Conservation (phyloP, 2,113 vertebrate genomes). For the Thomomys bottae region DNA sequence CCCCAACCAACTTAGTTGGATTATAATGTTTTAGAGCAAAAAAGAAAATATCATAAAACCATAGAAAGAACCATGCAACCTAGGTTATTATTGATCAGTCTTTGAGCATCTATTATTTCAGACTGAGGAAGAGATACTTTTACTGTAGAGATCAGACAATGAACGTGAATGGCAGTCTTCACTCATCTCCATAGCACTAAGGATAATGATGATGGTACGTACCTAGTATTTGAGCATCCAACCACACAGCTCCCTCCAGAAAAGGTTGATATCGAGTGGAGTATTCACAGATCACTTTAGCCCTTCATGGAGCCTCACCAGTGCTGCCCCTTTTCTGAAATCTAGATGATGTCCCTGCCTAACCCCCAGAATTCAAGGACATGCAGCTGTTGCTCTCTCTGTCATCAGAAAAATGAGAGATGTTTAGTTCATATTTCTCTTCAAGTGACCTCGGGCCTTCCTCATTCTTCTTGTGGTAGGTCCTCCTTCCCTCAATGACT, state of each 20-base stretch:
- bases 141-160: no score
- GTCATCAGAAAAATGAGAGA: not conserved
- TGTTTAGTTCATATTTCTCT: not conserved
- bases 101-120: not conserved
- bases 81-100: not conserved
- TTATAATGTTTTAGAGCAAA: not conserved
- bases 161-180: not conserved
- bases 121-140: not conserved
- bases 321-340: not conserved
- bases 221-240: not conserved
- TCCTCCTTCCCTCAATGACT: not conserved
- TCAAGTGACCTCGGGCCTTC: not conserved
- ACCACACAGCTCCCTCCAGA: not conserved
- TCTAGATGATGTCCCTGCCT: not conserved
- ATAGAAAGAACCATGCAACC: not conserved
- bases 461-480: not conserved
- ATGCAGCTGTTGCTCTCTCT: not conserved
- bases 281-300: not conserved
- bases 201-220: not conserved
- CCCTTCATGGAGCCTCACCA: not conserved
- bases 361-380: not conserved
- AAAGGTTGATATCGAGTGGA: not conserved
- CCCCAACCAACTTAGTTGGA: no score
- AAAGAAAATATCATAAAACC: not conserved
- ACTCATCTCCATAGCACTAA: not conserved